Conservation (phyloP, 2,113 vertebrate species). For the Mirounga angustirostris region DNA sequence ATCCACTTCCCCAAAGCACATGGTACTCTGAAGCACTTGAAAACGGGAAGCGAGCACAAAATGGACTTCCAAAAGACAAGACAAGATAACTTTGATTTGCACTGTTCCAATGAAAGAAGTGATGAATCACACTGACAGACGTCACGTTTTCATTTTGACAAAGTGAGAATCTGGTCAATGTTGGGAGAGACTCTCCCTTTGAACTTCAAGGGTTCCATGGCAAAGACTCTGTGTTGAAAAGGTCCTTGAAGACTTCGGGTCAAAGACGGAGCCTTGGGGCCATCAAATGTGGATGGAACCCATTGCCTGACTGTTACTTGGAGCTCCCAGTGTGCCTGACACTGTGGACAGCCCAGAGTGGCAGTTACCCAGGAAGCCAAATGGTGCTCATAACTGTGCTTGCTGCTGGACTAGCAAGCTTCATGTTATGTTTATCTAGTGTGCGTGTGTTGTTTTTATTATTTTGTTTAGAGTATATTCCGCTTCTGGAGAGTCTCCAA, state of each 20-base stretch:
- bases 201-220: not conserved
- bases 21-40: conserved; percentile 85
- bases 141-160: not conserved
- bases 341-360: not conserved
- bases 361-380: not conserved
- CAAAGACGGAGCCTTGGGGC: not conserved
- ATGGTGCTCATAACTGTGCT: conserved; percentile 85
- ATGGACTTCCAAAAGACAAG: not conserved
- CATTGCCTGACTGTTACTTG: not conserved
- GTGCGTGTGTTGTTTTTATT: conserved; percentile 30
- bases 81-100: conserved; percentile 45
- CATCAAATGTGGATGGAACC: not conserved
- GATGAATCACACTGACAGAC: not conserved
- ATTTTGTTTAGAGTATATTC: conserved; percentile 79
- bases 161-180: not conserved
- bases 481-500: conserved; percentile 82
- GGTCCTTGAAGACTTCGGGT: not conserved
- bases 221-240: not conserved
- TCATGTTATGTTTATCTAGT: conserved; percentile 78
- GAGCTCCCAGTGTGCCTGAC: not conserved
- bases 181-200: not conserved
- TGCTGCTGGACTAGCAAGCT: conserved; percentile 90
- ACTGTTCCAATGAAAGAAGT: conserved; percentile 23
- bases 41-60: conserved; percentile 59
- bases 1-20: not conserved